Evolutionary conservation across 2,113 vertebrate genomes (phyloP).

Genomic region (Lepisosteus osseus): DNA sequence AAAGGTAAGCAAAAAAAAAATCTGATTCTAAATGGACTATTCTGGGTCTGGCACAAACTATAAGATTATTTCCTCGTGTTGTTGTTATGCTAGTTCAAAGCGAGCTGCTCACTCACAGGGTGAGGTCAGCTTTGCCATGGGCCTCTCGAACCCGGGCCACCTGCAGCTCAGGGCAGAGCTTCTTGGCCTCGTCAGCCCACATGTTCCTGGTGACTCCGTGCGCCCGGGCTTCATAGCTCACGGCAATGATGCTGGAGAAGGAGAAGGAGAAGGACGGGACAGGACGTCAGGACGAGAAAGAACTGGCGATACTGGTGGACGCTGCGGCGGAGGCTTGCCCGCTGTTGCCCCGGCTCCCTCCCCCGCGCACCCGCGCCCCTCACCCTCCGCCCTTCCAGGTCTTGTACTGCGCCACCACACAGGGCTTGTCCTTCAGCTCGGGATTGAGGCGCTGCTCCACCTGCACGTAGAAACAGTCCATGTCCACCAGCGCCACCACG

Average conservation of each 20-base stretch:
- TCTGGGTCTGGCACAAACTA: too few relatives aligned
- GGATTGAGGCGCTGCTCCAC: constrained; percentile 88
- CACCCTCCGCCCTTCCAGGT: constrained; percentile 93
- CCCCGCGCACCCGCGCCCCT: constrained; percentile 39
- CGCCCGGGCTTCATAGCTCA: constrained; percentile 93
- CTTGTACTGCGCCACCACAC: constrained; percentile 92
- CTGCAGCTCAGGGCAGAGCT: constrained; percentile 80
- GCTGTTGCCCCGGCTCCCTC: too few relatives aligned
- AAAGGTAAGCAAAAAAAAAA: too few relatives aligned
- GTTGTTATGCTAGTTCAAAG: too few relatives aligned
- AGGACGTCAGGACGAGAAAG: too few relatives aligned
- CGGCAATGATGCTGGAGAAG: constrained; percentile 81
- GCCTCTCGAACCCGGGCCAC: constrained; percentile 83
- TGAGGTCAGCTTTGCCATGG: constrained; percentile 88
- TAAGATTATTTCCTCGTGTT: too few relatives aligned
- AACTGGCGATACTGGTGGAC: not conserved
- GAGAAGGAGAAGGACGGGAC: not conserved
- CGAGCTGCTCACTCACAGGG: constrained; percentile 64
- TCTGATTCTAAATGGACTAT: too few relatives aligned
- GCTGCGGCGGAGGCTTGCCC: not conserved
- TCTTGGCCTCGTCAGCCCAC: constrained; percentile 89
- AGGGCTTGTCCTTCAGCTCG: constrained; percentile 76
- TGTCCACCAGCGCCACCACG: constrained; percentile 86
- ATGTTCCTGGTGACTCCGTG: constrained; percentile 86
- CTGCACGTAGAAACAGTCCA: constrained; percentile 98